These are phyloP conservation scores for Drosophila willistoni DNA, from an alignment of 1,140 invertebrate species.

Conservation along the genomic window DNA sequence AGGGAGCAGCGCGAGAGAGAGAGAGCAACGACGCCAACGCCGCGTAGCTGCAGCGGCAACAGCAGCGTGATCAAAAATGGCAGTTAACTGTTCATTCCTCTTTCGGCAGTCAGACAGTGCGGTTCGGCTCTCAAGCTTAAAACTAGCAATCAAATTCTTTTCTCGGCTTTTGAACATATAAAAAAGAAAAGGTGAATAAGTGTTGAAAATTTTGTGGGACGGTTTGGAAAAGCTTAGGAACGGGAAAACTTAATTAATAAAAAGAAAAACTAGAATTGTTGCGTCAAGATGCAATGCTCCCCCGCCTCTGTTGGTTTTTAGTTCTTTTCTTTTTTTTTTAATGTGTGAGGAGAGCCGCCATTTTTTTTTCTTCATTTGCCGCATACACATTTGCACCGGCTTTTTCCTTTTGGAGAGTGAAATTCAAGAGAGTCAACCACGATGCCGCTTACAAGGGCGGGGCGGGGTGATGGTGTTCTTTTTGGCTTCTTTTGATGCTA, in stretches of 20 bases:
- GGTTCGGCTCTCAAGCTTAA: conserved; percentile 49
- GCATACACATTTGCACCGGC: conserved; percentile 11
- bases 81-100: conserved; percentile 80
- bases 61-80: conserved; percentile 57
- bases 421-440: conserved; percentile 4
- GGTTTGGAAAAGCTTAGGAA: neutral
- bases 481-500: conserved; percentile 40
- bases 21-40: conserved; percentile 40
- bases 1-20: conserved; percentile 23
- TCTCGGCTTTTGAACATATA: conserved; percentile 41
- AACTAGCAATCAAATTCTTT: conserved; percentile 25
- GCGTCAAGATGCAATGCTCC: neutral
- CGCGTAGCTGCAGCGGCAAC: conserved; percentile 13
- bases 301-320: too few species aligned
- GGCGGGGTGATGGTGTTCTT: conserved; percentile 2
- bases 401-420: conserved; percentile 12
- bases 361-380: conserved; percentile 37
- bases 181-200: conserved; percentile 37
- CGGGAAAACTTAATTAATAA: neutral
- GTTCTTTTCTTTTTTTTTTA: neutral
- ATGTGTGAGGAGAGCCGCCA: conserved; percentile 20
- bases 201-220: neutral
- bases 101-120: conserved; percentile 68
- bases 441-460: neutral
- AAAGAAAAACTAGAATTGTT: neutral